These are phyloP conservation scores for Takifugu ocellatus DNA, from an alignment of 2,797 vertebrate genomes.

Conservation along the genomic window DNA sequence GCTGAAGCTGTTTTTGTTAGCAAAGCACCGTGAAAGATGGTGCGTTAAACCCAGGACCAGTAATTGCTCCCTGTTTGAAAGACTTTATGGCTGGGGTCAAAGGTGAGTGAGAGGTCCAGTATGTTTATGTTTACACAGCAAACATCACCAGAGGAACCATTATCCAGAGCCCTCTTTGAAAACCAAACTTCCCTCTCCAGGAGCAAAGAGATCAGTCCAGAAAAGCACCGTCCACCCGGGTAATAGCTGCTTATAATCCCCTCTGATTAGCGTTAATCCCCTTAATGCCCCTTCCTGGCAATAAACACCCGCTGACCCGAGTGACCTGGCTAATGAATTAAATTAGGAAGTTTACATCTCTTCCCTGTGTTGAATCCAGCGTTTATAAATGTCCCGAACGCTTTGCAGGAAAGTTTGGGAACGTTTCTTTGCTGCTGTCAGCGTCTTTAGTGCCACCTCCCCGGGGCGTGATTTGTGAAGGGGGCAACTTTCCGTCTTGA, in stretches of 20 bases:
- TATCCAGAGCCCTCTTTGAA: constrained; percentile 52
- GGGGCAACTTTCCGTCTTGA: constrained; percentile 56
- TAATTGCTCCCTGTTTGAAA: constrained; percentile 14
- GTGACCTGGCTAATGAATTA: constrained; percentile 67
- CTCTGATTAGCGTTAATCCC: constrained; percentile 70
- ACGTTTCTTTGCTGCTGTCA: constrained; percentile 7
- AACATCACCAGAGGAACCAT: constrained; percentile 55
- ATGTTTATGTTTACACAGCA: constrained; percentile 70
- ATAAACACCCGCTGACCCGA: constrained; percentile 67
- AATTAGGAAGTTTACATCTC: constrained; percentile 46
- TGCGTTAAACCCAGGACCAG: neutral
- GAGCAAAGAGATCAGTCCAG: constrained; percentile 40
- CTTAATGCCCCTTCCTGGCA: constrained; percentile 63
- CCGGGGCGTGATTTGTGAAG: constrained; percentile 38
- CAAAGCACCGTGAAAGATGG: no score
- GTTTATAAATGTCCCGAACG: neutral
- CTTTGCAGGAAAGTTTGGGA: no score
- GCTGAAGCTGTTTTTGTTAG: no score
- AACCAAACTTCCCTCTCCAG: constrained; percentile 67
- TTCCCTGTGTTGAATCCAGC: constrained; percentile 9
- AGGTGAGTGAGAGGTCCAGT: constrained; percentile 62
- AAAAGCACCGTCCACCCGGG: constrained; percentile 50
- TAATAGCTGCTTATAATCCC: constrained; percentile 66
- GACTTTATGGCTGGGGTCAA: constrained; percentile 47
- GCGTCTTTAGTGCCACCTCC: constrained; percentile 23